Percentiles rank a stretch among this genome's conserved stretches.
These are phyloP conservation scores for Lymantria dispar DNA, from an alignment of 2,888 invertebrate genomes.

Conservation along the genomic window DNA sequence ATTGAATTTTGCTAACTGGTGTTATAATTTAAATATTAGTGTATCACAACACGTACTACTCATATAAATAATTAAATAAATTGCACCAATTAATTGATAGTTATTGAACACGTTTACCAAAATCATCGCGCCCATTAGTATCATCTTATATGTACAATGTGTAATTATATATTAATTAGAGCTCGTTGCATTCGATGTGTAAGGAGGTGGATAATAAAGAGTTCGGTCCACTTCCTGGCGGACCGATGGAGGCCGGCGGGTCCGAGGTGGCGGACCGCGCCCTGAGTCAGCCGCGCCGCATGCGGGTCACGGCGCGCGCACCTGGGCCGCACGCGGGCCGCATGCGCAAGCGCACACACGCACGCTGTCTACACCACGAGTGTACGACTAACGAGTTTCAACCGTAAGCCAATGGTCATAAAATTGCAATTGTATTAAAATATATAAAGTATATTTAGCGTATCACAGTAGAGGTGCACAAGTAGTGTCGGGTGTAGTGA, in stretches of 20 bases:
- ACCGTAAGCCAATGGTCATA: conserved; percentile 12
- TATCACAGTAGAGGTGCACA: conserved; percentile 26
- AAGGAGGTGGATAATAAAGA: conserved; percentile 12
- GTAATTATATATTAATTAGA: conserved; percentile 11
- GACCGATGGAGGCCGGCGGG: conserved; percentile 17
- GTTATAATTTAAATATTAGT: too few species aligned
- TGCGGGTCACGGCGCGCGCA: conserved; percentile 59
- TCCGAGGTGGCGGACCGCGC: conserved; percentile 32
- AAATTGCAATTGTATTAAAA: not conserved
- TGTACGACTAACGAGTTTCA: conserved; percentile 2
- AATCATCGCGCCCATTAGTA: not conserved
- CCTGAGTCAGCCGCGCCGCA: conserved; percentile 11
- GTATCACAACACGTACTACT: too few species aligned
- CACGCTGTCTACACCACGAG: conserved; percentile 3
- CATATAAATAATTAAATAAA: too few species aligned
- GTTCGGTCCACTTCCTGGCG: conserved; percentile 34
- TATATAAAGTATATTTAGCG: conserved; percentile 35
- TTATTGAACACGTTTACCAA: not conserved
- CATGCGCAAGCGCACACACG: conserved; percentile 41
- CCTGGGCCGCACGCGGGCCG: conserved; percentile 64
- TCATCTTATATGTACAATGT: not conserved
- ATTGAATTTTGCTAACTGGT: too few species aligned
- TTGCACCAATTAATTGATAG: too few species aligned
- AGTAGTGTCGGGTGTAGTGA: conserved; percentile 26
- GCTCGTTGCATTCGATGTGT: conserved; percentile 10